Evolutionary conservation across 2,113 vertebrate species (phyloP).

Genomic region (Heteronetta atricapilla): DNA sequence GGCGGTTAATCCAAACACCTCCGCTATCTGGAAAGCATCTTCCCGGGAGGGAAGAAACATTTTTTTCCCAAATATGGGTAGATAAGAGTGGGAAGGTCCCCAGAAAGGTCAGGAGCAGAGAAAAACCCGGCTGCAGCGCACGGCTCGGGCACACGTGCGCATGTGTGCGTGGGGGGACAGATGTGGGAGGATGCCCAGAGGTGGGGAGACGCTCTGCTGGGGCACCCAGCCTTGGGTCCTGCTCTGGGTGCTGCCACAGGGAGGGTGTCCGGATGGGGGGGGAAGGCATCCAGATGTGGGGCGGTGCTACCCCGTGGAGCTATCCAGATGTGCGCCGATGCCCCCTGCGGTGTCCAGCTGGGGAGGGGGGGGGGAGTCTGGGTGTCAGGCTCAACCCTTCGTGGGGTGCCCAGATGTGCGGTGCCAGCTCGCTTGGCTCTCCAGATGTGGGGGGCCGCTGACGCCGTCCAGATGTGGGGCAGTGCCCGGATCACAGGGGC

Average conservation of each 20-base stretch:
- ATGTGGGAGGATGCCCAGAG: neutral
- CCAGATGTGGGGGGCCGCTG: neutral
- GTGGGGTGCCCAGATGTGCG: neutral
- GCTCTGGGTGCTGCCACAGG: neutral
- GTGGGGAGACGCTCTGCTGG: neutral
- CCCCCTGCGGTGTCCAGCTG: neutral
- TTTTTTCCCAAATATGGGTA: neutral
- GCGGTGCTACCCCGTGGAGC: no score
- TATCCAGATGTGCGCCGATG: neutral
- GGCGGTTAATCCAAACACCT: neutral
- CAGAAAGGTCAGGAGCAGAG: neutral
- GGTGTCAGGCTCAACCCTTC: neutral
- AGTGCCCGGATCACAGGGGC: fast-evolving
- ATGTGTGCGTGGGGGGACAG: neutral
- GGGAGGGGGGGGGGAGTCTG: neutral
- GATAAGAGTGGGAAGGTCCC: neutral
- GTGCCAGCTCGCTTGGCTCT: fast-evolving
- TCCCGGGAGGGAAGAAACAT: neutral
- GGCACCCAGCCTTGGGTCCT: neutral
- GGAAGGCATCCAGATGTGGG: neutral
- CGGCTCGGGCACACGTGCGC: no score
- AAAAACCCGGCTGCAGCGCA: neutral
- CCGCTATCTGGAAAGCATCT: neutral
- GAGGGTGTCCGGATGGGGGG: neutral
- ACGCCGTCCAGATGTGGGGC: neutral